These are phyloP conservation scores for Drosophila gaucha DNA, from an alignment of 2,888 invertebrate species.

Conservation along the genomic window DNA sequence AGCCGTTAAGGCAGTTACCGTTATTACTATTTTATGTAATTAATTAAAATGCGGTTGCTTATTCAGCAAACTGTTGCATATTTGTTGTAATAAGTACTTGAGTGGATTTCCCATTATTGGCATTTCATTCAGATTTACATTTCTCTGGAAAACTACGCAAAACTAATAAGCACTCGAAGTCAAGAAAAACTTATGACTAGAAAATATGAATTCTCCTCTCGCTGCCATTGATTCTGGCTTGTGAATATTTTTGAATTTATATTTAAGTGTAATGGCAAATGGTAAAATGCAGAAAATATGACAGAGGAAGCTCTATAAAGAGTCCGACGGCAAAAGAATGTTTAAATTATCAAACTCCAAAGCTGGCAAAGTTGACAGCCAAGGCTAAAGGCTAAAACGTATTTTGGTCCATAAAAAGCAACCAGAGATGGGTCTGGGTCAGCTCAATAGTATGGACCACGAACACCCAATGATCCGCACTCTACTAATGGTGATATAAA, in stretches of 20 bases:
- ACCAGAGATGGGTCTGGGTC: background rate
- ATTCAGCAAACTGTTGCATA: background rate
- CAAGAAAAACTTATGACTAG: background rate
- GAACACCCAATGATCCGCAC: conserved; percentile 55
- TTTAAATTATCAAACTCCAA: conserved; percentile 15
- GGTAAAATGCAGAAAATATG: too few species aligned
- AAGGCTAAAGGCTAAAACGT: conserved; percentile 22
- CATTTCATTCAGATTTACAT: background rate
- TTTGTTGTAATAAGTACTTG: background rate
- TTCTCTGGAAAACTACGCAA: background rate
- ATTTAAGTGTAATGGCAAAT: background rate
- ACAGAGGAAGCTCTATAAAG: background rate
- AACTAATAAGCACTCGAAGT: conserved; percentile 4
- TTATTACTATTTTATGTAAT: conserved; percentile 26
- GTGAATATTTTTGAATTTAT: background rate
- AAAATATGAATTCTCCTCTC: too few species aligned
- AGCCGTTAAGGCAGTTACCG: background rate
- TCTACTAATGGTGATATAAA: conserved; percentile 72
- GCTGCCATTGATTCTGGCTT: too few species aligned
- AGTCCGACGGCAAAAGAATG: background rate
- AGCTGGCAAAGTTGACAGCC: conserved; percentile 14
- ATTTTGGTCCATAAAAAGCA: conserved; percentile 29
- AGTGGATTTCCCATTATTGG: background rate
- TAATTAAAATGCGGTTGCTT: conserved; percentile 31
- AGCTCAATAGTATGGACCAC: conserved; percentile 5